These are phyloP conservation scores for Epinephelus malabaricus DNA, from an alignment of 2,797 vertebrate genomes.

Conservation along the genomic window DNA sequence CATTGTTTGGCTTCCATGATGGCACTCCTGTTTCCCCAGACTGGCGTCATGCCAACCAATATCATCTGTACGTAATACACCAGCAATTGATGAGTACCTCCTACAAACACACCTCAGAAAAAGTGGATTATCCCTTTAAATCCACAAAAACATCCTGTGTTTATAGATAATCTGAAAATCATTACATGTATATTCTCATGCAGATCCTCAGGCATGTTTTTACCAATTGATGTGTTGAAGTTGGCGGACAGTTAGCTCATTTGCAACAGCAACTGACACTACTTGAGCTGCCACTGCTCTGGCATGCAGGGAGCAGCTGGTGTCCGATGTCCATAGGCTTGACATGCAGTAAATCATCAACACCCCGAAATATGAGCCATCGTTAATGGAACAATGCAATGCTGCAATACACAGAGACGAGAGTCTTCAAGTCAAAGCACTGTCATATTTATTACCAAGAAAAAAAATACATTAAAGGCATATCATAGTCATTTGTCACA, in stretches of 20 bases:
- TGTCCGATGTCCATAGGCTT: constrained; percentile 42
- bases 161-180: not conserved
- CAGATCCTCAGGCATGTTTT: not conserved
- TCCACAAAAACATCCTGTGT: not conserved
- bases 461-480: constrained; percentile 80
- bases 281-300: constrained; percentile 29
- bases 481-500: constrained; percentile 77
- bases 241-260: constrained; percentile 40
- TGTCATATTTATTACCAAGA: constrained; percentile 86
- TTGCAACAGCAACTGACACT: constrained; percentile 22
- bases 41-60: too few species aligned
- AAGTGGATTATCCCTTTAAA: not conserved
- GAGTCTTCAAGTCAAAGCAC: constrained; percentile 77
- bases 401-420: constrained; percentile 40
- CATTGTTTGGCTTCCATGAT: too few species aligned
- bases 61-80: too few species aligned
- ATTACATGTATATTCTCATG: not conserved
- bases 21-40: too few species aligned
- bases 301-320: constrained; percentile 41
- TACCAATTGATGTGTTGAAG: constrained; percentile 3
- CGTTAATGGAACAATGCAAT: constrained; percentile 31
- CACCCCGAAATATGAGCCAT: constrained; percentile 22
- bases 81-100: too few species aligned
- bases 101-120: too few species aligned
- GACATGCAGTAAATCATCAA: constrained; percentile 56